phyloP scores from a whole-genome alignment of 2,888 invertebrate genomes.

The Epicampocera succincta region DNA sequence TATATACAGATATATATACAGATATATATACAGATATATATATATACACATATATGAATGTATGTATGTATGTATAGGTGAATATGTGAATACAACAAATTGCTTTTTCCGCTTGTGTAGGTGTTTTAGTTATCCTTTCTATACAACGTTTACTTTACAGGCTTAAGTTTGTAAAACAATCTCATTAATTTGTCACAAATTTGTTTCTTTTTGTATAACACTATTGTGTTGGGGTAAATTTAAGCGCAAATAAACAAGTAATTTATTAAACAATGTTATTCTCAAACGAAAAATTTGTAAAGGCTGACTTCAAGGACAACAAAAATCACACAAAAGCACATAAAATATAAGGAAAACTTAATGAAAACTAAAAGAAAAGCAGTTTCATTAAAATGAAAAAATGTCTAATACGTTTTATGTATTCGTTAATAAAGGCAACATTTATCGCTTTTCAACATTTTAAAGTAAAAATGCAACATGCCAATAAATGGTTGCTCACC shows the following conservation, averaged over 20 bases:
- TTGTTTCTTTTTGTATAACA: slow-evolving; percentile 33
- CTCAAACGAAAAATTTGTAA: not conserved
- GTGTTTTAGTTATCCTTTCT: too few species aligned
- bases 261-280: slow-evolving; percentile 29
- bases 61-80: too few species aligned
- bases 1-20: too few species aligned
- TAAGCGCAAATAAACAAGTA: slow-evolving; percentile 38
- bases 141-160: too few species aligned
- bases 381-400: slow-evolving; percentile 18
- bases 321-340: slow-evolving; percentile 9
- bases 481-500: not conserved
- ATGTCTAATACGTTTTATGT: too few species aligned
- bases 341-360: slow-evolving; percentile 1
- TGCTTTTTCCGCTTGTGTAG: too few species aligned
- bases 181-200: slow-evolving; percentile 58
- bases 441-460: too few species aligned
- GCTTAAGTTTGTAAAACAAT: slow-evolving; percentile 55
- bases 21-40: too few species aligned
- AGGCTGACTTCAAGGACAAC: slow-evolving; percentile 41
- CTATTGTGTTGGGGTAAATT: slow-evolving; percentile 11
- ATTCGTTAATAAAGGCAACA: too few species aligned
- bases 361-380: not conserved
- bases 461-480: not conserved
- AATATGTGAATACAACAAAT: too few species aligned
- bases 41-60: too few species aligned